A percentile compares a stretch with the other conserved stretches of the same genome.
phyloP scores from a whole-genome alignment of 2,888 invertebrate genomes.

The Monopis laevigella region DNA sequence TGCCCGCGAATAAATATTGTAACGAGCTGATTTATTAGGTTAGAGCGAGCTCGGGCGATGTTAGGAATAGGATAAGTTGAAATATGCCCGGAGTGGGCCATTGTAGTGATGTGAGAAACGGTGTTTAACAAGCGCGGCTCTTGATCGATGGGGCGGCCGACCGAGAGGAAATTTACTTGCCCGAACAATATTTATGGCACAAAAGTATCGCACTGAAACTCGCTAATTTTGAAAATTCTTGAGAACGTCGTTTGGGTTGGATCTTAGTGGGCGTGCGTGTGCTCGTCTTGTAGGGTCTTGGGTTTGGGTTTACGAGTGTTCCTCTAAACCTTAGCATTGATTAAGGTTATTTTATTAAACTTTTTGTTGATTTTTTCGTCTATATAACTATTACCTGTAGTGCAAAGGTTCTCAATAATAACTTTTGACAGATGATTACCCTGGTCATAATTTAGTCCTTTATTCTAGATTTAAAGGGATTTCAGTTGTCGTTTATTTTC shows the following conservation, averaged over 20 bases:
- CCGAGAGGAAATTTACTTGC: conserved; percentile 12
- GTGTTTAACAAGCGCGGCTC: conserved; percentile 59
- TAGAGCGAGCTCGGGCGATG: conserved; percentile 46
- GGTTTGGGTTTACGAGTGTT: too few species aligned
- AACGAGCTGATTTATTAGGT: conserved; percentile 61
- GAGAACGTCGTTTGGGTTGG: neutral
- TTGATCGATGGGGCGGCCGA: conserved; percentile 46
- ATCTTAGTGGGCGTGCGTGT: neutral
- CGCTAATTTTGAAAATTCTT: conserved; percentile 26
- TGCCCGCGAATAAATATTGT: conserved; percentile 58
- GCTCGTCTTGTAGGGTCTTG: neutral
- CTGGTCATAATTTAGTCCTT: too few species aligned
- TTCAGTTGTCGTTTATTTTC: too few species aligned
- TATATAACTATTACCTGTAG: too few species aligned
- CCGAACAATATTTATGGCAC: conserved; percentile 19
- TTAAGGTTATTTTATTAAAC: too few species aligned
- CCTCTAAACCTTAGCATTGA: too few species aligned
- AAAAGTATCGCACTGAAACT: conserved; percentile 42
- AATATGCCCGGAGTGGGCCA: conserved; percentile 60
- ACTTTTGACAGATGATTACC: too few species aligned
- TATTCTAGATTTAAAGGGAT: too few species aligned
- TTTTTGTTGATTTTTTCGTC: too few species aligned
- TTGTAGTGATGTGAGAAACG: conserved; percentile 65
- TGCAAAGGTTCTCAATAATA: too few species aligned
- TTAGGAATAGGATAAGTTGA: conserved; percentile 59